Base-by-base conservation (phyloP, 2,888 invertebrate species). In the Drosophila emarginata region DNA sequence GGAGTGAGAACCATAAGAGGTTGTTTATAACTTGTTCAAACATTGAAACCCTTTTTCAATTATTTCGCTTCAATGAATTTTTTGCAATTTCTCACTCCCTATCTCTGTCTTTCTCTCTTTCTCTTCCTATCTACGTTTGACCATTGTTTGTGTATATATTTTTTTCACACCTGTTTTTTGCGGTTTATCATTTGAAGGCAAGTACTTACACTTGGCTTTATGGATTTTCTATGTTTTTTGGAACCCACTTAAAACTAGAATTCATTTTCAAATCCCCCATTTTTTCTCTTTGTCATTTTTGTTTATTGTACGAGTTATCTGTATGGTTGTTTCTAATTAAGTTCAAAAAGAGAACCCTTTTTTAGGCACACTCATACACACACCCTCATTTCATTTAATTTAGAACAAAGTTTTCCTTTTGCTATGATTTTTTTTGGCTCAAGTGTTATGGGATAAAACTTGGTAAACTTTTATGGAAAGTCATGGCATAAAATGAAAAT, bases 381-480 rank as follows among this genome's bases (percentile, higher is more conserved):
- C 60, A 64, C 61, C 51, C 59, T 61, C 54, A 67, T 69, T 72
- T 74, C 64, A 74, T 82, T 79, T 85, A 40, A 85, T 82, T 81
- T 74, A 72, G 57, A 57, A n/a, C 66, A 73, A 78, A 82, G 53
- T 80, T 80, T 72, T 77, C 28, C 52, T 52, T 56, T 53, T 28
- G 53, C 18, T 32, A 5, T 26, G 5, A 1, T 3, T 26, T 67
- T 54, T 51, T 32, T 32, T 32, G 2, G 28, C 40, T 63, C 70
- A 76, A 80, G 84, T 77, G 77, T 71, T 78, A 83, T 80, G 78
- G 72, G 69, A 72, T 74, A 86, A 77, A 78, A 75, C 76, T 83
- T 76, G 21, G 1, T 9, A 18, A 6, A 36, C 7, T 51, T 69
- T 57, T 57, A 59, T 71, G 64, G 57, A 72, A 74, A 75, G 76